phyloP scores from a whole-genome alignment of 2,113 vertebrate genomes.

The Cairina moschata region DNA sequence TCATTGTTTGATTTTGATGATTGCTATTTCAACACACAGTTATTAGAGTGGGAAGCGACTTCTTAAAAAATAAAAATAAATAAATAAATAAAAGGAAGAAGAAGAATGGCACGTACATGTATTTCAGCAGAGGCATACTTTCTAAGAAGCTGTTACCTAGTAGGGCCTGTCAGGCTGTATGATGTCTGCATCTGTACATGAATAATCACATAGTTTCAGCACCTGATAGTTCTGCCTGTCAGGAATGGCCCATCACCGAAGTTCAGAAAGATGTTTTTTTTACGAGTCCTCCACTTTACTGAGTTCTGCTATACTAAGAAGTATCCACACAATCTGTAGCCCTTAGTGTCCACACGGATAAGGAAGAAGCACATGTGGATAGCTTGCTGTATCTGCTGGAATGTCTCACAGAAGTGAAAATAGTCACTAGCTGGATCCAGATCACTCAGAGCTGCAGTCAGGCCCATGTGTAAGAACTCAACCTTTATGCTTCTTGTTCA shows the following conservation, averaged over 20 bases:
- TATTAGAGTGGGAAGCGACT: neutral
- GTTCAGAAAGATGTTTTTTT: neutral
- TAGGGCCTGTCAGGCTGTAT: neutral
- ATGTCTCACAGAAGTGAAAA: neutral
- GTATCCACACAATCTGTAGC: neutral
- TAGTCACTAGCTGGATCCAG: neutral
- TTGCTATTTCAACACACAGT: neutral
- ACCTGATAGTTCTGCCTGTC: neutral
- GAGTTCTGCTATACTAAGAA: neutral
- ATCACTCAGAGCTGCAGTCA: neutral
- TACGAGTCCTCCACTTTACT: neutral
- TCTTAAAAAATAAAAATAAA: neutral
- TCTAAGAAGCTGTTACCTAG: neutral
- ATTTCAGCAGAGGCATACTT: neutral
- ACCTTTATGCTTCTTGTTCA: neutral
- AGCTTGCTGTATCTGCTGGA: neutral
- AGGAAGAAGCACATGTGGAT: neutral
- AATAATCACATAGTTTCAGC: neutral
- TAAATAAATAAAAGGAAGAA: no score
- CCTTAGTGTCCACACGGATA: neutral
- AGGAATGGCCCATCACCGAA: neutral
- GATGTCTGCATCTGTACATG: neutral
- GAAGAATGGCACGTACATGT: no score
- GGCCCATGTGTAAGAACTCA: neutral
- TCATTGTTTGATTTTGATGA: neutral